Conservation (phyloP, 2,113 vertebrate species). For the Burhinus oedicnemus region DNA sequence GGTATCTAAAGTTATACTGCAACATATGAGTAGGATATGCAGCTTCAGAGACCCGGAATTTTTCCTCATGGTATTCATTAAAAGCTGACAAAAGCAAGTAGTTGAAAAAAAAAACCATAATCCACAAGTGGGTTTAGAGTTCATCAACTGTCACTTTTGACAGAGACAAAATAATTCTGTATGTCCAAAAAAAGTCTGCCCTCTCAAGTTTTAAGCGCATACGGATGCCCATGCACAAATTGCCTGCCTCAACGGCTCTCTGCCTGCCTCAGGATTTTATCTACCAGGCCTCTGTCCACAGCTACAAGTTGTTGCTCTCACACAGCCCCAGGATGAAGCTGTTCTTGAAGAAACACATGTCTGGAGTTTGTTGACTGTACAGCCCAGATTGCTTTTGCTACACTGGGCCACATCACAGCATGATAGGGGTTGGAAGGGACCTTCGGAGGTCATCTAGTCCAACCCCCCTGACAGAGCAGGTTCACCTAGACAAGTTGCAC, state of each 20-base stretch:
- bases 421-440: no score
- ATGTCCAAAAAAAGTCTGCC: not conserved
- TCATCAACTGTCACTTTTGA: not conserved
- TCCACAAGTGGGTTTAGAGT: not conserved
- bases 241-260: not conserved
- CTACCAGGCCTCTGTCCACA: not conserved
- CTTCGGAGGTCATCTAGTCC: no score
- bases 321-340: not conserved
- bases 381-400: not conserved
- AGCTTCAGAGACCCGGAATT: not conserved
- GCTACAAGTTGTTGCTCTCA: not conserved
- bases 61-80: not conserved
- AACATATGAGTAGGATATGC: not conserved
- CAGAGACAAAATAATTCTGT: not conserved
- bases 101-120: not conserved
- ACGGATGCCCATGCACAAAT: not conserved
- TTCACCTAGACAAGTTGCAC: no score
- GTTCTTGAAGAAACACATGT: not conserved
- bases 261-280: not conserved
- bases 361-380: not conserved
- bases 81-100: not conserved
- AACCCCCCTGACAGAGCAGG: no score
- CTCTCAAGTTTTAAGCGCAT: not conserved
- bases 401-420: fast-evolving
- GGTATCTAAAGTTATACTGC: not conserved